Evolutionary conservation across 2,797 vertebrate species (phyloP).

Genomic region (Staurois parvus): DNA sequence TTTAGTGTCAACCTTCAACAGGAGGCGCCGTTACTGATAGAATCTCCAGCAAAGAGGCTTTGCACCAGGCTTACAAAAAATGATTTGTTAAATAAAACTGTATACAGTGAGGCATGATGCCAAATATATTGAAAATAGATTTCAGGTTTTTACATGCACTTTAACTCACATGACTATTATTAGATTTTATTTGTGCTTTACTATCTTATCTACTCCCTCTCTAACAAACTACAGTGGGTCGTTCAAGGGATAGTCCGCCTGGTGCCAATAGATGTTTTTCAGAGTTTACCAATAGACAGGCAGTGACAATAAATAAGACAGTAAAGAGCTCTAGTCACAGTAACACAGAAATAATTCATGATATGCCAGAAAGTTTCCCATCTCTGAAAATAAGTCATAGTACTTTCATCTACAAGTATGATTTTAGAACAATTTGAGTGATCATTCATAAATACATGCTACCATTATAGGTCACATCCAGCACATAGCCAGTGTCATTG

Average conservation of each 20-base stretch:
- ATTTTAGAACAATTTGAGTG: neutral
- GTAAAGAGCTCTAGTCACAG: neutral
- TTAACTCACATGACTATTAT: too few species aligned
- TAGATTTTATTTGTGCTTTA: too few species aligned
- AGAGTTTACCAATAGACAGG: neutral
- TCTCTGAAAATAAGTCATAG: neutral
- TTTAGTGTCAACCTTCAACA: too few species aligned
- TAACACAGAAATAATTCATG: slow-evolving; percentile 25
- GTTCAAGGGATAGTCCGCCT: neutral
- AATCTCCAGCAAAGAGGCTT: too few species aligned
- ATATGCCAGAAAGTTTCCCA: neutral
- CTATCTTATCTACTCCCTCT: neutral
- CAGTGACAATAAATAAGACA: slow-evolving; percentile 26
- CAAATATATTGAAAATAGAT: too few species aligned
- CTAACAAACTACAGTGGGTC: neutral
- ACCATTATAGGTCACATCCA: neutral
- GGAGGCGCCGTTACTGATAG: too few species aligned
- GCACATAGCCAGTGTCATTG: neutral
- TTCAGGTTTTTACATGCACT: too few species aligned
- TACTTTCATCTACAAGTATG: neutral
- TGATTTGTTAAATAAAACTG: too few species aligned
- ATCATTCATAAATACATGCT: neutral
- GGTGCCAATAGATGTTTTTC: neutral
- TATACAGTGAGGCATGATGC: too few species aligned
- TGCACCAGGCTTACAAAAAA: too few species aligned